Percentiles rank a stretch among this genome's conserved stretches.
phyloP scores from a whole-genome alignment of 2,797 vertebrate genomes.

The Glossophaga mutica region DNA sequence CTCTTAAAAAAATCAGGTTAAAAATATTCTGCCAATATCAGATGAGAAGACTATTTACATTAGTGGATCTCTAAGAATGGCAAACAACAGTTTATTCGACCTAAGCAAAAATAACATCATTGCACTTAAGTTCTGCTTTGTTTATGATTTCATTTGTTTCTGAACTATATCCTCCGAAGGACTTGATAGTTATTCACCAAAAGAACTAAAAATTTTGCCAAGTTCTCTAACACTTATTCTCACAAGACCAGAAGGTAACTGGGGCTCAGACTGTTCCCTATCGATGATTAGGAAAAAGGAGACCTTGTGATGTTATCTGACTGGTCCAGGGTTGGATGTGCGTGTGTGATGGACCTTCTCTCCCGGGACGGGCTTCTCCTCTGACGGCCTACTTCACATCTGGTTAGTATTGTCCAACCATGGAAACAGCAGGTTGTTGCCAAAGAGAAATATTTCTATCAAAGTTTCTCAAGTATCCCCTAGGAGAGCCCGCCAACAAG shows the following conservation, averaged over 20 bases:
- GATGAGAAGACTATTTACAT: background rate
- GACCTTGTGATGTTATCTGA: background rate
- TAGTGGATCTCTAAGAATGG: background rate
- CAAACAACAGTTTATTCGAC: background rate
- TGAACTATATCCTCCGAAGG: background rate
- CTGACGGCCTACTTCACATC: background rate
- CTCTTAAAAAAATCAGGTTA: background rate
- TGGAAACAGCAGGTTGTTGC: background rate
- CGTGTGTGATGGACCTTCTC: fast-evolving
- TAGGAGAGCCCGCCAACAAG: background rate
- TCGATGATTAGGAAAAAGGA: background rate
- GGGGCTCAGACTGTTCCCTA: background rate
- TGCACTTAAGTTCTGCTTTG: background rate
- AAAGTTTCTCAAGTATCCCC: conserved; percentile 19
- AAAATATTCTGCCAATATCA: background rate
- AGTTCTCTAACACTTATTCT: background rate
- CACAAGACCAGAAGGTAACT: background rate
- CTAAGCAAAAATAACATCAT: background rate
- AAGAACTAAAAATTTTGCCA: background rate
- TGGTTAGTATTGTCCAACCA: background rate
- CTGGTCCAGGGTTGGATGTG: background rate
- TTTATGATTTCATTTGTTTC: background rate
- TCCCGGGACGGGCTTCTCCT: fast-evolving
- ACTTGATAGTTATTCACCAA: background rate
- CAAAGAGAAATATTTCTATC: conserved; percentile 28